These are phyloP conservation scores for Megaceryle maxima DNA, from an alignment of 2,113 vertebrate species.

Conservation along the genomic window DNA sequence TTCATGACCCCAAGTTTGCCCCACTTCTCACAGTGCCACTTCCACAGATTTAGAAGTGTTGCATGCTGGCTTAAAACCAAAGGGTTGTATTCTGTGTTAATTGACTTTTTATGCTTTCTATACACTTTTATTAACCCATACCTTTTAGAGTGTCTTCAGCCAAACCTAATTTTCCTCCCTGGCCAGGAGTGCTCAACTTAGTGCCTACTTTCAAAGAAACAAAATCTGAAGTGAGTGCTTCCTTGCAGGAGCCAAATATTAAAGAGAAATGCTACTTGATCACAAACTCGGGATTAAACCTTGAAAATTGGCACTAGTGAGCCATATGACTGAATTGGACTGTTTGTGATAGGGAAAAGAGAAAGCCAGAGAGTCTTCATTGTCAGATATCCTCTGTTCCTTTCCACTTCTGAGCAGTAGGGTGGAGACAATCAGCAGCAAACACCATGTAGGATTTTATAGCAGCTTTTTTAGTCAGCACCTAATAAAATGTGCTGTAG, in stretches of 20 bases:
- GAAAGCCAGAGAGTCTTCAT: background rate
- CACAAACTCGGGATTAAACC: background rate
- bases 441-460: background rate
- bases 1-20: background rate
- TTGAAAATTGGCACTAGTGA: background rate
- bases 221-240: background rate
- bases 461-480: conserved; percentile 5
- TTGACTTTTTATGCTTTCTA: background rate
- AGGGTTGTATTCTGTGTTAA: background rate
- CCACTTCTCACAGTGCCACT: background rate
- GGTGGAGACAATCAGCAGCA: background rate
- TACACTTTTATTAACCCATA: background rate
- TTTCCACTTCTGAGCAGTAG: background rate
- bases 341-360: background rate
- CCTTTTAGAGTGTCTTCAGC: background rate
- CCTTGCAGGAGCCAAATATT: background rate
- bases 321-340: background rate
- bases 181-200: background rate
- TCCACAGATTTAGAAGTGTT: background rate
- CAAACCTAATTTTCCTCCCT: background rate
- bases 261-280: background rate
- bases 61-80: background rate
- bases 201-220: background rate
- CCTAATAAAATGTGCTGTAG: background rate
- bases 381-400: background rate